phyloP scores from a whole-genome alignment of 2,888 invertebrate species.

The Cheilosia urbana region DNA sequence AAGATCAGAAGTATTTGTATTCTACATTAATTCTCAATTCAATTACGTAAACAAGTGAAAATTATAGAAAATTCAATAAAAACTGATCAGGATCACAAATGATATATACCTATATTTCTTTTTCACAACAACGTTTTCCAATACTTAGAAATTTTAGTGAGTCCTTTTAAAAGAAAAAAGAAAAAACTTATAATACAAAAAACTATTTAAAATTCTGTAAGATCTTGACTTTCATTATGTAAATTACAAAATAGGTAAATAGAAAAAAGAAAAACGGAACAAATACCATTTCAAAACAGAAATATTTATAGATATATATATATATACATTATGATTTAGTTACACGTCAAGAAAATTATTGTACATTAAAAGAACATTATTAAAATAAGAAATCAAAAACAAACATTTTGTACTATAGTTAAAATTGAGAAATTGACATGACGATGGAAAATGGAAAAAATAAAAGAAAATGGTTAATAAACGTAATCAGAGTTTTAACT shows the following conservation, averaged over 20 bases:
- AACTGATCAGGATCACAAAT: not conserved
- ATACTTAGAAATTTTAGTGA: conserved; percentile 55
- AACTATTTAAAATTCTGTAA: conserved; percentile 31
- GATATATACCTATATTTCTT: conserved; percentile 21
- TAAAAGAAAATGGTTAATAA: conserved; percentile 70
- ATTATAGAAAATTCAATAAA: conserved; percentile 26
- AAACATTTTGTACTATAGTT: conserved; percentile 74
- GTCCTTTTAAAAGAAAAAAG: conserved; percentile 38
- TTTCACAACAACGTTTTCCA: conserved; percentile 50
- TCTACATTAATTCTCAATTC: conserved; percentile 49
- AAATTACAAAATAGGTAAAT: conserved; percentile 41
- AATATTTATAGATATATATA: conserved; percentile 3
- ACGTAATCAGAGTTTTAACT: conserved; percentile 1
- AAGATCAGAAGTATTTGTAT: conserved; percentile 43
- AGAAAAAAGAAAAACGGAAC: conserved; percentile 9
- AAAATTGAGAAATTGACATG: conserved; percentile 62
- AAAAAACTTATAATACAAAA: conserved; percentile 31
- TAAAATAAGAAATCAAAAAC: conserved; percentile 56
- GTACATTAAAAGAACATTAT: conserved; percentile 57
- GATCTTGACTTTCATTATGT: conserved; percentile 62
- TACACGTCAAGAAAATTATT: conserved; percentile 63
- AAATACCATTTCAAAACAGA: conserved; percentile 38
- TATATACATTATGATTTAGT: conserved; percentile 33
- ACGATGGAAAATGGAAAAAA: conserved; percentile 60
- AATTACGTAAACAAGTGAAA: conserved; percentile 55